Percentiles rank a stretch among this genome's conserved stretches.
These are phyloP conservation scores for Peromyscus californicus DNA, from an alignment of 2,113 vertebrate genomes.

Conservation along the genomic window DNA sequence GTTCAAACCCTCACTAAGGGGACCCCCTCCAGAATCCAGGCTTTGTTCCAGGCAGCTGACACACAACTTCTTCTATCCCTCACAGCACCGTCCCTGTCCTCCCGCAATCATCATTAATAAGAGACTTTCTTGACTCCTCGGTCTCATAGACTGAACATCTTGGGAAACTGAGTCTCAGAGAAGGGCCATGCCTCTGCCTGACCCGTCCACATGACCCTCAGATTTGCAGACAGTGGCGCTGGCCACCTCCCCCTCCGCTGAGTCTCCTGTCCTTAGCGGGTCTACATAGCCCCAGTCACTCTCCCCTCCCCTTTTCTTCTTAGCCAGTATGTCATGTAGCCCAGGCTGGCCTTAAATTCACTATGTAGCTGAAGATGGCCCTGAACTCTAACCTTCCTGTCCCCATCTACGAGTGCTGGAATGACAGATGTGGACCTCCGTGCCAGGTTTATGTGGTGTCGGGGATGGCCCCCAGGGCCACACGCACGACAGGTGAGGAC, in stretches of 20 bases:
- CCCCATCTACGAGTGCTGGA: not conserved
- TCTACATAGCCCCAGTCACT: not conserved
- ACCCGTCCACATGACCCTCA: not conserved
- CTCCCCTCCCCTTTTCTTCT: fast-evolving
- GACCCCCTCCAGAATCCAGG: not conserved
- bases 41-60: not conserved
- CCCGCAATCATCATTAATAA: not conserved
- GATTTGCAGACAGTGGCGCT: not conserved
- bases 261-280: not conserved
- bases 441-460: not conserved
- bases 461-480: no score
- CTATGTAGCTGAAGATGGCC: no score
- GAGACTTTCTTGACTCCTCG: not conserved
- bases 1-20: not conserved
- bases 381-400: not conserved
- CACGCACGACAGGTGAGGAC: not conserved
- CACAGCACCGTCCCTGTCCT: not conserved
- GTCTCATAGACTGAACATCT: not conserved
- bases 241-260: not conserved
- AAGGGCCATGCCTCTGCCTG: no score
- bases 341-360: not conserved
- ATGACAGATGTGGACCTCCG: not conserved
- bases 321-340: not conserved
- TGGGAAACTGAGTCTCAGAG: not conserved
- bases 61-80: not conserved